Evolutionary conservation across 2,888 invertebrate genomes (phyloP), one percentile per base, ranked within the genome.

Genomic region (Cryptus armator): DNA sequence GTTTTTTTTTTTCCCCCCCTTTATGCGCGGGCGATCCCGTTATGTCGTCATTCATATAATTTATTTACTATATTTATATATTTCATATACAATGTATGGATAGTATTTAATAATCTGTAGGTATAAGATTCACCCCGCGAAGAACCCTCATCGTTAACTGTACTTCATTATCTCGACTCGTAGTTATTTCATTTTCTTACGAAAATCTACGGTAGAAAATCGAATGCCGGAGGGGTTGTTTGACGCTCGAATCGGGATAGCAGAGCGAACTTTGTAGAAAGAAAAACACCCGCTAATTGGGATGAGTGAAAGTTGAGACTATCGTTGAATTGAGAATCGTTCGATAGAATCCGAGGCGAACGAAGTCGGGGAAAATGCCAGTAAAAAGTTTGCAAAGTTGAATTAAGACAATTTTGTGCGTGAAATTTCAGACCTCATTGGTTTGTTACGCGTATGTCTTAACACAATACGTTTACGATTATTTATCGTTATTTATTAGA

Each of bases 101-200:
- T 71, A 46, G 56, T 51, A 51, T 46, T 16, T 66, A 56, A 74
- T 77, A 72, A 68, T 68, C 48, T 29, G 71, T 80, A 64, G 16
- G 72, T 68, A 16, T 44, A n/a, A 32, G 43, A 59, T 82, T 53
- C 59, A 67, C 48, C 43, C 53, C 12, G 74, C 74, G 6, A 75
- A 78, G 75, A 56, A 32, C 75, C 46, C 16, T 81, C 53, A 32
- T 76, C 77, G 56, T 81, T 64, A 68, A 24, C 24, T 19, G 4
- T 24, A 24, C 1, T 24, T 56, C 24, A 10, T 56, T 56, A 19
- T 56, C 56, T 24, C 24, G 19, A 24, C 19, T 24, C 12, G 56
- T 19, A 4, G 19, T 56, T 56, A 37, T 37, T 37, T 37, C 37
- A 37, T 56, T 24, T 14, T 2, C 12, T 56, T 19, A 12, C 56